Percentiles rank a stretch among this genome's conserved stretches.
Conservation (phyloP, 2,113 vertebrate species). For the Hipposideros armiger region DNA sequence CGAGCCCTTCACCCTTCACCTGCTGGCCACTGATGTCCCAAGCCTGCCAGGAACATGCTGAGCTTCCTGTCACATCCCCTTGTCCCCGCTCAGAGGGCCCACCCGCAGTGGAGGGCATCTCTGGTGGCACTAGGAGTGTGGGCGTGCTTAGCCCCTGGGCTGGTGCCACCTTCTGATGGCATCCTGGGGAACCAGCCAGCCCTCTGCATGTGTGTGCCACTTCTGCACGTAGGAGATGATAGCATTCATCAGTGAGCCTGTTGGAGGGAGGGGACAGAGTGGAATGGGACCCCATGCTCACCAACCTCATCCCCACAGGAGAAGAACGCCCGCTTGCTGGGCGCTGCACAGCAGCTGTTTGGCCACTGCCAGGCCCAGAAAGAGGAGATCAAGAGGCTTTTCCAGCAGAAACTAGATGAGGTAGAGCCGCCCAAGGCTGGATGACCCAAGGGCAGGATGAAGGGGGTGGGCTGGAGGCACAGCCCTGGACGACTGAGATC, state of each 20-base stretch:
- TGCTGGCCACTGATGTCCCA: rapidly evolving
- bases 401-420: constrained; percentile 98
- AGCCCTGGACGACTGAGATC: neutral
- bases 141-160: too few relatives aligned
- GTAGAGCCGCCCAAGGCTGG: constrained; percentile 82
- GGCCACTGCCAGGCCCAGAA: constrained; percentile 96
- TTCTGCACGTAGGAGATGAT: neutral
- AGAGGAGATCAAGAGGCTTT: constrained; percentile 95
- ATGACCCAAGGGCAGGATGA: neutral
- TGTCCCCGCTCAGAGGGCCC: neutral
- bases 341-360: constrained; percentile 94
- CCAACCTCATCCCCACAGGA: constrained; percentile 85
- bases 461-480: neutral
- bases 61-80: neutral
- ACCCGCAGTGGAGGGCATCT: too few relatives aligned
- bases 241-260: neutral
- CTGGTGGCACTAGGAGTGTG: too few relatives aligned
- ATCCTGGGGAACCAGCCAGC: too few relatives aligned
- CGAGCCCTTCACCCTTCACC: too few relatives aligned
- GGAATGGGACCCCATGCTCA: neutral
- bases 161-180: too few relatives aligned
- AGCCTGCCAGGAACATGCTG: neutral
- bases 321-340: constrained; percentile 94
- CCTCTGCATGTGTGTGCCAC: too few relatives aligned
- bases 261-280: neutral